Percentiles rank a stretch among this genome's conserved stretches.
phyloP scores from a whole-genome alignment of 2,113 vertebrate species.

The Pseudois nayaur region DNA sequence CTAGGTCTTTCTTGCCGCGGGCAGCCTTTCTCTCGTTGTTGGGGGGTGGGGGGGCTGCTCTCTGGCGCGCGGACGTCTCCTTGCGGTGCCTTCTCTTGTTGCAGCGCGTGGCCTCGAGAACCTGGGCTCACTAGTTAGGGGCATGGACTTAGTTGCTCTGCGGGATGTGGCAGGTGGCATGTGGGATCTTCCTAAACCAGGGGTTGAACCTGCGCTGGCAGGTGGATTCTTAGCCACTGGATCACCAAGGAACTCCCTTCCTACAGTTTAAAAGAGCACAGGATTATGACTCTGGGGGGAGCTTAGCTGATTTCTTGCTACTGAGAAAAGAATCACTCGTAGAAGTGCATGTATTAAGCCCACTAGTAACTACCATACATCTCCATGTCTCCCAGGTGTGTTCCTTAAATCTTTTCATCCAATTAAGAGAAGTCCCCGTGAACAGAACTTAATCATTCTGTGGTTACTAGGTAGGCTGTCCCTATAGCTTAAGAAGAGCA shows the following conservation, averaged over 20 bases:
- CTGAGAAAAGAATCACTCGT: not conserved
- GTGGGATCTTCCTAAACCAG: not conserved
- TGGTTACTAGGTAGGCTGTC: constrained; percentile 79
- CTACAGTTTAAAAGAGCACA: not conserved
- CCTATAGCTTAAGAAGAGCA: constrained; percentile 50
- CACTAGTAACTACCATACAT: not conserved
- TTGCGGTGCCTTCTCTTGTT: rapidly evolving
- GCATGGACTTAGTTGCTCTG: not conserved
- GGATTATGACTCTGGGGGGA: not conserved
- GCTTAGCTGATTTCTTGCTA: not conserved
- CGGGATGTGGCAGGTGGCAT: not conserved
- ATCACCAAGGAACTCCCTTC: not conserved
- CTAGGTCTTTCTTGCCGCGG: not conserved
- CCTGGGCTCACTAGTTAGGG: not conserved
- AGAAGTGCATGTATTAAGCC: not conserved
- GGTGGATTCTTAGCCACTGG: not conserved
- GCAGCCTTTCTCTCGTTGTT: not conserved
- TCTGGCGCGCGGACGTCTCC: rapidly evolving
- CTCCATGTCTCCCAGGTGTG: not conserved
- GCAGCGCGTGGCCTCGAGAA: not conserved
- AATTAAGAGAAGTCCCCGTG: constrained; percentile 64
- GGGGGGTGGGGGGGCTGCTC: not conserved
- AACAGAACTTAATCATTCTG: constrained; percentile 48
- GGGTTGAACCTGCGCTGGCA: not conserved
- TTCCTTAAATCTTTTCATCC: constrained; percentile 41